A percentile compares a stretch with the other conserved stretches of the same genome.
Conservation (phyloP, 2,888 invertebrate species). For the Philaethria dido region DNA sequence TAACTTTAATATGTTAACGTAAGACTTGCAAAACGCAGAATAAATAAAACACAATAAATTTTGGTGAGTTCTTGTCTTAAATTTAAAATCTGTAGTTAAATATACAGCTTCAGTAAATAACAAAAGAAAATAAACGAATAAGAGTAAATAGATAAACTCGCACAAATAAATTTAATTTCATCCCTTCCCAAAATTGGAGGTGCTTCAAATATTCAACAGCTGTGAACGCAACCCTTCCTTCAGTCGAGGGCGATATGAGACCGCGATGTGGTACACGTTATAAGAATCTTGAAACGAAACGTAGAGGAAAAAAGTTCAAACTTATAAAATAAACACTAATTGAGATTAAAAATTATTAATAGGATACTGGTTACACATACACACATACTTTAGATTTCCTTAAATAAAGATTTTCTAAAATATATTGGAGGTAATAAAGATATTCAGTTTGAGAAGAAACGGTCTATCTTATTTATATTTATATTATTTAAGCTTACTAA, state of each 20-base stretch:
- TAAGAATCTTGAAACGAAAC: not conserved
- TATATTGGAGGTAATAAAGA: too few species aligned
- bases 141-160: conserved; percentile 75
- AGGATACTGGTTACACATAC: too few species aligned
- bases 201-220: conserved; percentile 82
- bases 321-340: not conserved
- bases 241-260: conserved; percentile 68
- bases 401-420: too few species aligned
- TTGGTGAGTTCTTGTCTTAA: too few species aligned
- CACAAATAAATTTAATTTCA: conserved; percentile 82
- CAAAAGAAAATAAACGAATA: conserved; percentile 41
- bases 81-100: not conserved
- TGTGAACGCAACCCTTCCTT: conserved; percentile 81
- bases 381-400: too few species aligned
- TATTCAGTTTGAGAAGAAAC: too few species aligned
- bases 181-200: conserved; percentile 77
- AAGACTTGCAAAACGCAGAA: not conserved
- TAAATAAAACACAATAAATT: not conserved
- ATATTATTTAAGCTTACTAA: too few species aligned
- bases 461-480: too few species aligned
- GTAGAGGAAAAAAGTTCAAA: not conserved
- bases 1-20: not conserved
- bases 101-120: conserved; percentile 43
- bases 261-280: conserved; percentile 50
- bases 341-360: not conserved